These are phyloP conservation scores for Cyclura pinguis DNA, from an alignment of 2,797 vertebrate species.

Conservation along the genomic window DNA sequence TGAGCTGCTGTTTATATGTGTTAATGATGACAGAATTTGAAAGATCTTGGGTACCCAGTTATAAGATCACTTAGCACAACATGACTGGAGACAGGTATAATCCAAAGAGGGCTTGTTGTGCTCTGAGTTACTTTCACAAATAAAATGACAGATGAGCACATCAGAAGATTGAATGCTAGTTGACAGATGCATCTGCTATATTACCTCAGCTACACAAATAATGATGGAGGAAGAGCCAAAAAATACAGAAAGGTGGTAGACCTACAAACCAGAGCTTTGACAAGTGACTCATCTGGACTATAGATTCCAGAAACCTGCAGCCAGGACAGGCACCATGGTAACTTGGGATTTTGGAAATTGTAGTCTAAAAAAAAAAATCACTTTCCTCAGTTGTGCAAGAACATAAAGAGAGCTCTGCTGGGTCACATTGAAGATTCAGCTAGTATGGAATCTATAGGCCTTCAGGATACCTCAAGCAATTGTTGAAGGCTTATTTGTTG, in stretches of 20 bases:
- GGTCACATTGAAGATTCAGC: not conserved
- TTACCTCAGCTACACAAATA: not conserved
- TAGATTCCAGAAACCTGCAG: not conserved
- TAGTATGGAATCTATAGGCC: not conserved
- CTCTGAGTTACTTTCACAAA: not conserved
- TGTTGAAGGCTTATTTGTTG: too few relatives aligned
- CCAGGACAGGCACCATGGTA: too few relatives aligned
- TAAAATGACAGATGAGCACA: not conserved
- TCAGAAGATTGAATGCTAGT: not conserved
- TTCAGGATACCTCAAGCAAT: too few relatives aligned
- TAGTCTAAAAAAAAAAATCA: not conserved
- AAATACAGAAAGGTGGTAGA: not conserved
- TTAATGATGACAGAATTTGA: constrained; percentile 35
- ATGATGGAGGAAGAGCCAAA: not conserved
- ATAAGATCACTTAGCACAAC: constrained; percentile 11
- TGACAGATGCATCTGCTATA: not conserved
- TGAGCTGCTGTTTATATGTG: not conserved
- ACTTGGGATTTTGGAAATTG: not conserved
- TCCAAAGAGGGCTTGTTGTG: not conserved
- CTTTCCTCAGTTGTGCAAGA: not conserved
- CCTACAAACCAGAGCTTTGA: not conserved
- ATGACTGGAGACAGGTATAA: not conserved
- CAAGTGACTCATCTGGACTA: not conserved
- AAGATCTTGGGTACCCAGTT: not conserved
- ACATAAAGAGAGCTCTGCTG: not conserved